Evolutionary conservation across 1,140 invertebrate genomes (phyloP), one percentile per base, ranked within the genome.

Genomic region (Drosophila pallidifrons): DNA sequence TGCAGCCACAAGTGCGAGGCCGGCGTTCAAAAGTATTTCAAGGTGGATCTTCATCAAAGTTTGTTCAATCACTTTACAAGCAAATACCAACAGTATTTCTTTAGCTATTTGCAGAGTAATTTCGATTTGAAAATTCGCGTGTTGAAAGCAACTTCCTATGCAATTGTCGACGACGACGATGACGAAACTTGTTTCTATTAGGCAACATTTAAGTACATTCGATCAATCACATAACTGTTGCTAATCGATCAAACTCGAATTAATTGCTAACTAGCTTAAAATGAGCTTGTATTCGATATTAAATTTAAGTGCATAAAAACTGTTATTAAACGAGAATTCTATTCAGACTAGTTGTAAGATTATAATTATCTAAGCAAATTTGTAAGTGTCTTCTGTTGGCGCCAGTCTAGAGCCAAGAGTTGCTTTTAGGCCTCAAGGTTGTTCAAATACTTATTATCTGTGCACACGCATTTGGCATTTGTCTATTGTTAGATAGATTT

Each of bases 381-480:
- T 63, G 30, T 46, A 46, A 75, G 11, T 13, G 35, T 10, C 32
- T 57, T 49, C 43, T 43, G 59, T 67, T 52, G 63, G 16, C 60
- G 41, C 49, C 38, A 52, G 57, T 69, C 25, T 61, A 35, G 54
- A 58, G 43, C 69, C 25, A 61, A 35, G 54, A 58, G 46, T 4
- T 4, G 47, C 57, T 65, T 75, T 71, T 61, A 49, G 68, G 38
- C 43, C 43, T 25, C 75, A 86, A 81, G 82, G 78, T 70, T 75
- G 43, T n/a, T 55, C 60, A 45, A 46, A 58, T 38, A 41, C 11
- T 38, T 13, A 47, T 65, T 41, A 28, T 61, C 46, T 66, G 16
- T 72, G 35, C 60, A 80, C 60, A 80, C 60, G 58, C 82, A 70
- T 72, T 82, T 87, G 81, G 78, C 78, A 81, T 70, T 82, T 57